A percentile compares a stretch with the other conserved stretches of the same genome.
Evolutionary conservation across 2,888 invertebrate species (phyloP).

Genomic region (Idaea aversata): DNA sequence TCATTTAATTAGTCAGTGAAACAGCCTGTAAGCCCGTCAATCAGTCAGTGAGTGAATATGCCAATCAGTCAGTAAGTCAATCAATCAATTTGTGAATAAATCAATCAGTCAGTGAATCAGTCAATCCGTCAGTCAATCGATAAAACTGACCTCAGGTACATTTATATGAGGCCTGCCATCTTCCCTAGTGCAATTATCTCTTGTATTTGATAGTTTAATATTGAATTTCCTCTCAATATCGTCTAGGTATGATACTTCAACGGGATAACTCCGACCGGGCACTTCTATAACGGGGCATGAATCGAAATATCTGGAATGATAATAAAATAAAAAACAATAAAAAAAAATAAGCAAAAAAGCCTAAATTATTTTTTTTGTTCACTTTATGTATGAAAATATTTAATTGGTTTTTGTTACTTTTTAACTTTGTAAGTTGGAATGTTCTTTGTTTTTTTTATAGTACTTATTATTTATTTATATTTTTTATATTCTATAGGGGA

Average conservation of each 20-base stretch:
- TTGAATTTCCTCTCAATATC: slow-evolving; percentile 59
- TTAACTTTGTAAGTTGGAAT: too few species aligned
- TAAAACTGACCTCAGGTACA: slow-evolving; percentile 64
- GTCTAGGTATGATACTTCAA: slow-evolving; percentile 79
- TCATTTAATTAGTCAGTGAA: too few species aligned
- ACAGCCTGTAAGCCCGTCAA: too few species aligned
- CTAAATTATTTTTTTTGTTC: too few species aligned
- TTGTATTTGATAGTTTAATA: slow-evolving; percentile 41
- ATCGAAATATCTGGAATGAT: slow-evolving; percentile 58
- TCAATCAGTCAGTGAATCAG: background rate
- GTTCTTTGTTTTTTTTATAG: too few species aligned
- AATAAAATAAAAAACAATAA: background rate
- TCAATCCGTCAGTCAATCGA: background rate
- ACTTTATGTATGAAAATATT: too few species aligned
- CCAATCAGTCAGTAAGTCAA: too few species aligned
- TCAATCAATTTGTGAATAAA: background rate
- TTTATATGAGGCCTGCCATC: slow-evolving; percentile 65
- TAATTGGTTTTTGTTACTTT: too few species aligned
- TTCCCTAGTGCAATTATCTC: slow-evolving; percentile 53
- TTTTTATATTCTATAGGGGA: too few species aligned
- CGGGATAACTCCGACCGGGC: slow-evolving; percentile 82
- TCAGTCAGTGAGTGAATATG: too few species aligned
- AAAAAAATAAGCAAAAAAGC: too few species aligned
- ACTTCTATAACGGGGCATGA: slow-evolving; percentile 71
- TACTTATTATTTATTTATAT: too few species aligned